Base-by-base conservation (phyloP, 37 sponge, comb jelly and placozoan species). In the Eunapius fragilis region DNA sequence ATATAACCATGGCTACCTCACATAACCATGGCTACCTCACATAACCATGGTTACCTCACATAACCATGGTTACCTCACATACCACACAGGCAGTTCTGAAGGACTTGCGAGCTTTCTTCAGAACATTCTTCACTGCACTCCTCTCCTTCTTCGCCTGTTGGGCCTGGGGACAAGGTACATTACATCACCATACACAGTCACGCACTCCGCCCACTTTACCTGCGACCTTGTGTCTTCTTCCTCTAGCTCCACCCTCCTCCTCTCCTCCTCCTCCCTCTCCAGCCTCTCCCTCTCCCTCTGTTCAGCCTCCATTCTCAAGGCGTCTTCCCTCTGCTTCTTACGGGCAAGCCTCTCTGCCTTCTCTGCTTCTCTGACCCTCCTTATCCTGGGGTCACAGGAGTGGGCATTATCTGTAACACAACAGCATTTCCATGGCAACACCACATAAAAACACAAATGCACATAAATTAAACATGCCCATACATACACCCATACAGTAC, bases 351-450 rank as follows among this genome's bases (percentile, higher is more conserved):
- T 98, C 72, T 87, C 74, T 48, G 89, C 78, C 68, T 92, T 93
- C 82, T 89, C 92, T 31, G 91, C 89, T 67, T 95, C 97, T 49
- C 93, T 95, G 77, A 88, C 93, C 34, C 83, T 82, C 81, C 85
- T 91, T 10, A 98, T 87, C 69, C 99, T 74, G 7, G 96, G 96
- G 79, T 98, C 99, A 91, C 94, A 91, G 14, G 84, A 77, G 76
- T 96, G 96, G 0, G 96, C 93, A 85, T 91, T 93, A 67, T 98
- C 96, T 89, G 77, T 5, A 26, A 50, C 11, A 6, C 37, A 38
- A 14, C 41, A 14, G 67, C 31, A 25, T 27, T 26, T 35, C 27
- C 30, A 37, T 33, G 27, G 35, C 12, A 25, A 31, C 30, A 70
- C n/a, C n/a, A n/a, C n/a, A n/a, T n/a, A n/a, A n/a, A n/a, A n/a